Evolutionary conservation across 2,888 invertebrate genomes (phyloP), one percentile per base, ranked within the genome.

Genomic region (Myathropa florea): DNA sequence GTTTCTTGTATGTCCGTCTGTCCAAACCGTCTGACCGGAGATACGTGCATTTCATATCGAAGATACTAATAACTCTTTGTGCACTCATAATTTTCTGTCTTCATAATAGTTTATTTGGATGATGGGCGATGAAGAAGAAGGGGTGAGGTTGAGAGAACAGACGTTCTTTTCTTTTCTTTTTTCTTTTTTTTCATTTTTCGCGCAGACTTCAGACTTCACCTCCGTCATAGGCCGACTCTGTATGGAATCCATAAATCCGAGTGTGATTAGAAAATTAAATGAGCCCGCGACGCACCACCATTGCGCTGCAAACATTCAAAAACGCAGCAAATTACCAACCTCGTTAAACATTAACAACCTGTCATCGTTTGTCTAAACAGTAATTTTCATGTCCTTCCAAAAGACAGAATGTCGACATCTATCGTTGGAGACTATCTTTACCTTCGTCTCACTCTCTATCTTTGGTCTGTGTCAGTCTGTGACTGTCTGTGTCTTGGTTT

Each of bases 291-390:
- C 57, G 73, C 83, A 79, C 57, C 30, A 70, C 26, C 60, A 55
- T 55, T 18, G 39, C 33, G 57, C 64, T 61, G 53, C 55, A 39
- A 18, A 60, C 10, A 57, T 61, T 67, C 39, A 55, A 75, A 67
- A 73, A 83, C 64, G 64, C 82, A 83, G 83, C 83, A 86, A 86
- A 83, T 86, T 86, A 86, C 83, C 86, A 86, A 86, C 86, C 86
- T 86, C 86, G 86, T 86, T 86, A 86, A 86, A 86, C 86, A 86
- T 86, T 86, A 86, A 86, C 86, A 86, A 86, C 68, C 86, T 83
- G 86, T 86, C 86, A 86, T 86, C 86, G 86, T 86, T 86, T 86
- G 86, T 86, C 86, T 83, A 86, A 86, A 86, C 86, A 83, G 86
- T 83, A 86, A 86, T 86, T 86, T 86, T 86, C 86, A 86, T 86